Evolutionary conservation across 1,140 invertebrate species (phyloP).

Genomic region (Temnothorax curvispinosus): DNA sequence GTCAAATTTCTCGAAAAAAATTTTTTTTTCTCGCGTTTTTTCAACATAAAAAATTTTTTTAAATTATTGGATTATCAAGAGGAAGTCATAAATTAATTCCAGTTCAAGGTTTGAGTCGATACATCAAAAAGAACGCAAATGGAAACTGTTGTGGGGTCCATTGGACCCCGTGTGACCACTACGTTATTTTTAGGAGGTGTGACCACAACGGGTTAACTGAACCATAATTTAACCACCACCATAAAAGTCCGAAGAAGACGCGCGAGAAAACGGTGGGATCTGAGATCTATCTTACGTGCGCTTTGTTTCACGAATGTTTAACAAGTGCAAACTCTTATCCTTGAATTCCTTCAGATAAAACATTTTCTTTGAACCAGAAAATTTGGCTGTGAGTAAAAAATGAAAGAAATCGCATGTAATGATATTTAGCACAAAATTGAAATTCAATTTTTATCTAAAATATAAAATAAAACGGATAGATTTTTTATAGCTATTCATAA

Average conservation of each 20-base stretch:
- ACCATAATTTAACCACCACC: conserved; percentile 43
- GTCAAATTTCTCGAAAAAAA: no score
- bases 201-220: no score
- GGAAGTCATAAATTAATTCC: no score
- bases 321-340: not conserved
- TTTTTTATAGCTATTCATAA: not conserved
- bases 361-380: not conserved
- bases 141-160: no score
- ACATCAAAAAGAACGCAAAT: no score
- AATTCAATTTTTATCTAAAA: not conserved
- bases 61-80: no score
- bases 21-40: no score
- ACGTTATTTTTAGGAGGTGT: no score
- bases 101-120: no score
- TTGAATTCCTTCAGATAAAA: not conserved
- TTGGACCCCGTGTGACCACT: no score
- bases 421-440: not conserved
- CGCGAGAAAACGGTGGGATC: not conserved
- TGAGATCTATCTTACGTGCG: not conserved
- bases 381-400: not conserved
- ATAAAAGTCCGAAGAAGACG: conserved; percentile 9
- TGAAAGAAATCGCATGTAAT: not conserved
- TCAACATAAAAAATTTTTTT: no score
- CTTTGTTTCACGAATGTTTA: not conserved
- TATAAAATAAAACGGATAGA: not conserved